Conservation (phyloP, 2,888 invertebrate genomes). For the Apodemia mormo region DNA sequence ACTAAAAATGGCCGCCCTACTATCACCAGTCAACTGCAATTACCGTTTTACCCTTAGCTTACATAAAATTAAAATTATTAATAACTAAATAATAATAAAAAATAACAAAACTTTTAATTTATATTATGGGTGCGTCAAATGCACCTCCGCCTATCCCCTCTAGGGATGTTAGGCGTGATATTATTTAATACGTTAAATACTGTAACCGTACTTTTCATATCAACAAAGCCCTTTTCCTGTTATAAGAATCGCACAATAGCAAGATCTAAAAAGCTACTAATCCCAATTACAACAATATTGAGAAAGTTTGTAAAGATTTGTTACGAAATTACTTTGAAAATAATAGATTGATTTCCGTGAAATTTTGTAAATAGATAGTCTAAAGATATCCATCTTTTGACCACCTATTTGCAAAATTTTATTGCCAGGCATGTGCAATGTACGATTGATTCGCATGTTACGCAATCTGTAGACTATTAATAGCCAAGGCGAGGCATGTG, state of each 20-base stretch:
- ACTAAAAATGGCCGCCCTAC: too few species aligned
- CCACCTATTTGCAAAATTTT: too few species aligned
- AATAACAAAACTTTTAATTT: slow-evolving; percentile 22
- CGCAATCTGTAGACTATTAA: too few species aligned
- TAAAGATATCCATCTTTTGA: too few species aligned
- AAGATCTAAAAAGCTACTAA: neutral
- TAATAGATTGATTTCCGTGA: too few species aligned
- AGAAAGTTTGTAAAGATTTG: too few species aligned
- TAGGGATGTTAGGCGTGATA: neutral
- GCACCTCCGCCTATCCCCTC: neutral
- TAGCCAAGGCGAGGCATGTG: too few species aligned
- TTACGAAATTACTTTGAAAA: too few species aligned
- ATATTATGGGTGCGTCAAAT: slow-evolving; percentile 3
- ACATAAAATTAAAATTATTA: slow-evolving; percentile 30
- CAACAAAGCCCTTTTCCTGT: neutral
- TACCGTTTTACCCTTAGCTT: slow-evolving; percentile 29
- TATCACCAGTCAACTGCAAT: slow-evolving; percentile 4
- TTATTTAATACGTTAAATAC: neutral
- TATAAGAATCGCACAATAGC: neutral
- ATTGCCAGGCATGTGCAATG: too few species aligned
- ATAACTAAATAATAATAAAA: slow-evolving; percentile 27
- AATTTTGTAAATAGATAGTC: too few species aligned
- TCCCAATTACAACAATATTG: neutral
- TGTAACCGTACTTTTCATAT: neutral
- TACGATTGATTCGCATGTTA: too few species aligned